Conservation (phyloP, 2,888 invertebrate species). For the Lasioglossum figueresi region DNA sequence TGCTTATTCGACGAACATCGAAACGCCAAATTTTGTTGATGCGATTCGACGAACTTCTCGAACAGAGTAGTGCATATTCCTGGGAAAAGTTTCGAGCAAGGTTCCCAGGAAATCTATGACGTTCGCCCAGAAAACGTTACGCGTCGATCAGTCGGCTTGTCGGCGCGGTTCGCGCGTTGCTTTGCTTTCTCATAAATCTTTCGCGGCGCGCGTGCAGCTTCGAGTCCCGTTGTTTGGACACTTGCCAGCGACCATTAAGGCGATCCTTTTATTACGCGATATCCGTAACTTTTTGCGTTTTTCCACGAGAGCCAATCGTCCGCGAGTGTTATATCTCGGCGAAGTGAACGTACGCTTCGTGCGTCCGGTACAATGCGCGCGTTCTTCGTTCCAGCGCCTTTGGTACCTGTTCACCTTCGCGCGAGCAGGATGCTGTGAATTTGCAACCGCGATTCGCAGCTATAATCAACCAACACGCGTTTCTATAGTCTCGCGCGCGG, state of each 20-base stretch:
- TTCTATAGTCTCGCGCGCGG: neutral
- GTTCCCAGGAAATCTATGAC: conserved; percentile 12
- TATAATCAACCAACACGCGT: conserved; percentile 43
- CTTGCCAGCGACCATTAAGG: conserved; percentile 29
- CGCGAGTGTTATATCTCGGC: conserved; percentile 16
- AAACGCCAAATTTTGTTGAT: too few species aligned
- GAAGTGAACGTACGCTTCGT: conserved; percentile 48
- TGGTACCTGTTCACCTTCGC: conserved; percentile 61
- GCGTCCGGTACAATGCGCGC: conserved; percentile 5
- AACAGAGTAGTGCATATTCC: neutral
- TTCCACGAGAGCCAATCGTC: conserved; percentile 32
- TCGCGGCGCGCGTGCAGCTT: neutral
- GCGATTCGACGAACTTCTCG: neutral
- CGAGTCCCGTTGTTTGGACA: conserved; percentile 34
- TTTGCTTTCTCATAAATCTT: conserved; percentile 28
- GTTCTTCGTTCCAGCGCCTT: conserved; percentile 36
- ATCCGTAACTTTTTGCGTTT: conserved; percentile 45
- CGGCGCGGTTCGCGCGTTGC: neutral
- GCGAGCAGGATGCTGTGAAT: conserved; percentile 55
- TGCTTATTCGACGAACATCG: too few species aligned
- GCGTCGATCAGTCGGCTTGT: conserved; percentile 3
- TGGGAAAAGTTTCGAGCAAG: neutral
- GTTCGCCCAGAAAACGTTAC: neutral
- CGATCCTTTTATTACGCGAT: conserved; percentile 34
- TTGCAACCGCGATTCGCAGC: conserved; percentile 45